phyloP scores from a whole-genome alignment of 2,113 vertebrate genomes.

The Formicarius rufipectus region DNA sequence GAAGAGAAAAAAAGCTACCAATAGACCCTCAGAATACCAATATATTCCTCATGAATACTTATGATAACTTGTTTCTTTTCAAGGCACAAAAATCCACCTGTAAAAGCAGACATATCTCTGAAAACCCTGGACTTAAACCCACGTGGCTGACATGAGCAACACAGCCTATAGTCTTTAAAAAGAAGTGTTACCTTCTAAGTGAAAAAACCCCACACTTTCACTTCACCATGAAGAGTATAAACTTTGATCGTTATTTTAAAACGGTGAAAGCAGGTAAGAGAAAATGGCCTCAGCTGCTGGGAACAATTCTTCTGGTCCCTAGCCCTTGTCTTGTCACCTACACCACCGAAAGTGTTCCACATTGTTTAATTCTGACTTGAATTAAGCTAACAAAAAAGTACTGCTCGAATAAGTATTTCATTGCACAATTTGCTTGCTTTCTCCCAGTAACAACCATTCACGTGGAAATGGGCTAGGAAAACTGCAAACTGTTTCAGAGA shows the following conservation, averaged over 20 bases:
- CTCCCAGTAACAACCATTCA: background rate
- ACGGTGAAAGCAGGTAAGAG: background rate
- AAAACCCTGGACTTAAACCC: background rate
- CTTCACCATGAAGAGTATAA: background rate
- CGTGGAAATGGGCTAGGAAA: background rate
- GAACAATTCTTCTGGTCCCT: background rate
- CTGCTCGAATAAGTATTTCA: rapidly evolving
- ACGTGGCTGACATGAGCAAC: background rate
- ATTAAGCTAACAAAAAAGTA: background rate
- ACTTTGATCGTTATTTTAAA: background rate
- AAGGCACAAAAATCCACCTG: background rate
- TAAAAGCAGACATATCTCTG: background rate
- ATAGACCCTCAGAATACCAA: background rate
- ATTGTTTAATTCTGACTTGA: background rate
- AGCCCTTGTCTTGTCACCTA: background rate
- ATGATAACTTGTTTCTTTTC: background rate
- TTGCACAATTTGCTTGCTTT: background rate
- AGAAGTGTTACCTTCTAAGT: rapidly evolving
- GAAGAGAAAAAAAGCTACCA: background rate
- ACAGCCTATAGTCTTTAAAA: background rate
- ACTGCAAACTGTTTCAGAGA: background rate
- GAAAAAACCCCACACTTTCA: background rate
- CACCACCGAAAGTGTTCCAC: background rate
- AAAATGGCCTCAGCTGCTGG: background rate
- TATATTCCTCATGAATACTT: background rate